These are phyloP conservation scores for Nesogale talazaci DNA, from an alignment of 2,113 vertebrate genomes.

Conservation along the genomic window DNA sequence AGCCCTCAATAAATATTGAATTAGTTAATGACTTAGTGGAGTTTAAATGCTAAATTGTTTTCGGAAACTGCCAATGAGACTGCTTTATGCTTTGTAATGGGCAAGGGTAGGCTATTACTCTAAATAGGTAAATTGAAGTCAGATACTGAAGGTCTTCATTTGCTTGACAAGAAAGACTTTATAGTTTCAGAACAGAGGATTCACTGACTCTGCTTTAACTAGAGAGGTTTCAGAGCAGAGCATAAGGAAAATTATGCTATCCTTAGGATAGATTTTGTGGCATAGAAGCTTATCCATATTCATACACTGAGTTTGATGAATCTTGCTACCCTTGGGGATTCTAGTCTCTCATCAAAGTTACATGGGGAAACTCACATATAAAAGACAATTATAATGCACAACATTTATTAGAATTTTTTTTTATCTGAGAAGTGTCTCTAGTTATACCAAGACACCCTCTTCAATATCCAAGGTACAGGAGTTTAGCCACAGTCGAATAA, in stretches of 20 bases:
- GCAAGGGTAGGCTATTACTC: neutral
- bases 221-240: neutral
- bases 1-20: slow-evolving; percentile 21
- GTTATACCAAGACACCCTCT: neutral
- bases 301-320: neutral
- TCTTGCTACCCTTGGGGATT: neutral
- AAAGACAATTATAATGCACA: neutral
- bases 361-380: neutral
- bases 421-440: neutral
- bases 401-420: neutral
- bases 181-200: slow-evolving; percentile 5
- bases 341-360: neutral
- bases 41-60: neutral
- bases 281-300: neutral
- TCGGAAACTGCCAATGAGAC: slow-evolving; percentile 11
- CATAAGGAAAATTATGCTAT: neutral
- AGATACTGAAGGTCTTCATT: neutral
- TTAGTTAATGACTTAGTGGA: neutral
- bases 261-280: neutral
- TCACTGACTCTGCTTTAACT: neutral
- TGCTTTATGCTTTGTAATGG: neutral
- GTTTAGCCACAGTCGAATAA: neutral
- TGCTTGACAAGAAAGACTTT: neutral
- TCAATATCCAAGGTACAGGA: neutral
- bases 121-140: slow-evolving; percentile 19